Evolutionary conservation across 2,113 vertebrate genomes (phyloP).

Genomic region (Triplophysa rosa): DNA sequence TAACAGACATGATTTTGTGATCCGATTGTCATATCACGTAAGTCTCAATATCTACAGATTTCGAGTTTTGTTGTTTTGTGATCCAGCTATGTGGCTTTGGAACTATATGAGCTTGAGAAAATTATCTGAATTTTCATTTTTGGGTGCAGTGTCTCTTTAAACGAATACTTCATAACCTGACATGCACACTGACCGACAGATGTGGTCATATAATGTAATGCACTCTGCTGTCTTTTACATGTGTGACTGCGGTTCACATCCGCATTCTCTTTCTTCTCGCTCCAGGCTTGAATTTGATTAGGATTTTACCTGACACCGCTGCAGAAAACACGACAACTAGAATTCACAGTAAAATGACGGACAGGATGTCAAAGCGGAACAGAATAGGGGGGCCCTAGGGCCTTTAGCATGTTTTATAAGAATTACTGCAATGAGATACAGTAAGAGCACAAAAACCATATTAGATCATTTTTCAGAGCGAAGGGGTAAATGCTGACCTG

Average conservation of each 20-base stretch:
- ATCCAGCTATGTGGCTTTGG: no score
- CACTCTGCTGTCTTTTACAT: neutral
- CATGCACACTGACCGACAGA: neutral
- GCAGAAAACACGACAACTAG: neutral
- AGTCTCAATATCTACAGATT: no score
- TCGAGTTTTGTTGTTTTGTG: no score
- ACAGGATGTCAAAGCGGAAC: neutral
- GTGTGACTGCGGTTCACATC: neutral
- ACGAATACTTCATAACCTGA: neutral
- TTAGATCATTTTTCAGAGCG: constrained; percentile 23
- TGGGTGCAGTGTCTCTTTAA: no score
- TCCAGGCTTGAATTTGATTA: neutral
- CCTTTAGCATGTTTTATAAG: constrained; percentile 12
- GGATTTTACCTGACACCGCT: neutral
- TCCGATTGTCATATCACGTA: no score
- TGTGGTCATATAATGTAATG: neutral
- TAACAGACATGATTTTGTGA: no score
- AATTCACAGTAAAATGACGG: constrained; percentile 20
- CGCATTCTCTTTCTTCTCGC: neutral
- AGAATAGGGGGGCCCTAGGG: neutral
- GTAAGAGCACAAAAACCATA: constrained; percentile 11
- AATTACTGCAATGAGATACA: constrained; percentile 24
- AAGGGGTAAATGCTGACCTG: constrained; percentile 25
- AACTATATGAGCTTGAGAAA: no score
- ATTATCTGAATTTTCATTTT: no score